Percentiles rank a stretch among this genome's conserved stretches.
Evolutionary conservation across 2,888 invertebrate species (phyloP).

Genomic region (Papilio demoleus): DNA sequence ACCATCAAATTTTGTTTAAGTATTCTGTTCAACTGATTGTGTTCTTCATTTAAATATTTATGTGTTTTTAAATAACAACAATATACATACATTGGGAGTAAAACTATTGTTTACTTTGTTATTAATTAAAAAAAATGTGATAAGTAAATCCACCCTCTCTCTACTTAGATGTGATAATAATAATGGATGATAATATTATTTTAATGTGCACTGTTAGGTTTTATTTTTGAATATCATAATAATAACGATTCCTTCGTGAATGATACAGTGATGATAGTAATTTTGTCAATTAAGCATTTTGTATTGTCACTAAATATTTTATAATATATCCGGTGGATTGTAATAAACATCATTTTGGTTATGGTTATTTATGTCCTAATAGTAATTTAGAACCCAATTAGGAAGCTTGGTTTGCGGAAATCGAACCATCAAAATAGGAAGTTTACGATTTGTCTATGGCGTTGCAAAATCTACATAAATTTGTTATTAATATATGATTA

Average conservation of each 20-base stretch:
- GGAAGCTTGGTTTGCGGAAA: conserved; percentile 21
- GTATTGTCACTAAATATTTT: neutral
- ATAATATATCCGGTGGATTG: conserved; percentile 15
- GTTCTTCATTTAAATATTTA: neutral
- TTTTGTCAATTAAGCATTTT: neutral
- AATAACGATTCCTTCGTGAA: too few species aligned
- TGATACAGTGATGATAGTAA: neutral
- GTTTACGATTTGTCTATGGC: neutral
- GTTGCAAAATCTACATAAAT: conserved; percentile 15
- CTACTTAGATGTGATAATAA: too few species aligned
- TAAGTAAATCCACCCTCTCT: too few species aligned
- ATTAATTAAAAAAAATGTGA: too few species aligned
- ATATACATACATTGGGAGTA: too few species aligned
- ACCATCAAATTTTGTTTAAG: neutral
- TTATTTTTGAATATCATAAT: too few species aligned
- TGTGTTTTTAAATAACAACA: neutral
- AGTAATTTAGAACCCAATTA: conserved; percentile 7
- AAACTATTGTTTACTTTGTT: too few species aligned
- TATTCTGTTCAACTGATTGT: neutral
- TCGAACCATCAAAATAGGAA: conserved; percentile 2
- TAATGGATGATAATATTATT: neutral
- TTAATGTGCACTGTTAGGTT: neutral
- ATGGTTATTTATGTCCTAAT: neutral
- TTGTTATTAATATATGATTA: neutral
- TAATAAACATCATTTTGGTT: neutral